Conservation (phyloP, 2,888 invertebrate genomes). For the Nysson spinosus region DNA sequence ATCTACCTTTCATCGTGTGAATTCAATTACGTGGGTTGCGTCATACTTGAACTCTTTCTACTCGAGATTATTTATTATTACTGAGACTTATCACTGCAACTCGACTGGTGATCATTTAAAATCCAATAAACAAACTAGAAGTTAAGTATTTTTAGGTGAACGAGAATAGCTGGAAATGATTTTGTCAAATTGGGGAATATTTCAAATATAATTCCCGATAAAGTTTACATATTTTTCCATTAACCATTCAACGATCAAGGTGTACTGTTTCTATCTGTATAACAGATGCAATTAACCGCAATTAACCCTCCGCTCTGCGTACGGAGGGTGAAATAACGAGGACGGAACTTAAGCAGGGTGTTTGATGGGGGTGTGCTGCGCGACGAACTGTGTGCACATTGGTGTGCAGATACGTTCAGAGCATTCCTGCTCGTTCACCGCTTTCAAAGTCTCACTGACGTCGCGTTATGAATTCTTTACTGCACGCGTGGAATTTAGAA, state of each 20-base stretch:
- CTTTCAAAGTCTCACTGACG: constrained; percentile 10
- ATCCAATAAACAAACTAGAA: neutral
- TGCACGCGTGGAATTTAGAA: too few relatives aligned
- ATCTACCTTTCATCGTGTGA: too few relatives aligned
- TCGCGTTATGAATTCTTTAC: neutral
- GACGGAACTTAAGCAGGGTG: constrained; percentile 36
- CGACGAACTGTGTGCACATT: constrained; percentile 45
- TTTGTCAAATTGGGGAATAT: too few relatives aligned
- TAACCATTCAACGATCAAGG: constrained; percentile 26
- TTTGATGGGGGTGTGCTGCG: constrained; percentile 14
- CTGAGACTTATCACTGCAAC: too few relatives aligned
- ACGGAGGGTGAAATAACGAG: constrained; percentile 31
- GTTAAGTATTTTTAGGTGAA: neutral
- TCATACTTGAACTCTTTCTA: too few relatives aligned
- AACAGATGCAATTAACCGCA: constrained; percentile 31
- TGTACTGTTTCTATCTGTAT: constrained; percentile 23
- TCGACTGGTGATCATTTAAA: neutral
- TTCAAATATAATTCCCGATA: too few relatives aligned
- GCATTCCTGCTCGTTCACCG: constrained; percentile 25
- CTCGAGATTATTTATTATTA: too few relatives aligned
- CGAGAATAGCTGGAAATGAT: too few relatives aligned
- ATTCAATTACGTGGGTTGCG: too few relatives aligned
- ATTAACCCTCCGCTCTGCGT: constrained; percentile 33
- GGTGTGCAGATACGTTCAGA: constrained; percentile 30
- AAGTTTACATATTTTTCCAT: too few relatives aligned